These are phyloP conservation scores for Uromys caudimaculatus DNA, from an alignment of 2,797 vertebrate species.

Conservation along the genomic window DNA sequence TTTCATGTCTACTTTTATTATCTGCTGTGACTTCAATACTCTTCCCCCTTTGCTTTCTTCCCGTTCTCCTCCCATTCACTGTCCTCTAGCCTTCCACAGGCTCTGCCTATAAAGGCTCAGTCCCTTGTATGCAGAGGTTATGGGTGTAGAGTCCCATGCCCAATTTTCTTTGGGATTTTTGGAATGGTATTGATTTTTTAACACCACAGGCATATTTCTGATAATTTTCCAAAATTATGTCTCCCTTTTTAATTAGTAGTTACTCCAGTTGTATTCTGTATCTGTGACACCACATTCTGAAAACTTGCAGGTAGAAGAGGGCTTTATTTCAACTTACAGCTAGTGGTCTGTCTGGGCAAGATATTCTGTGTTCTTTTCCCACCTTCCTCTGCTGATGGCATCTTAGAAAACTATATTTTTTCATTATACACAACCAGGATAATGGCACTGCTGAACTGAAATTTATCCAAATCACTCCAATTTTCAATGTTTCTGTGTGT, in stretches of 20 bases:
- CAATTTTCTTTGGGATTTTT: not conserved
- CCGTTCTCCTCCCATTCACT: not conserved
- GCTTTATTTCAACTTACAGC: not conserved
- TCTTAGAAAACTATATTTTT: not conserved
- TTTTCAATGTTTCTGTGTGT: not conserved
- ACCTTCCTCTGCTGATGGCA: not conserved
- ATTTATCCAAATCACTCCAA: not conserved
- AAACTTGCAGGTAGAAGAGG: not conserved
- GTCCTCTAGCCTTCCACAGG: too few relatives aligned
- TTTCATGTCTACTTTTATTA: not conserved
- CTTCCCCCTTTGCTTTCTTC: not conserved
- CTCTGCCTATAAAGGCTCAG: rapidly evolving
- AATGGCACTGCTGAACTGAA: not conserved
- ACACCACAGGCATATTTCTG: not conserved
- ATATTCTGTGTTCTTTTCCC: not conserved
- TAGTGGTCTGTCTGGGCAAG: not conserved
- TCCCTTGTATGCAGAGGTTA: too few relatives aligned
- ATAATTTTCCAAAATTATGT: not conserved
- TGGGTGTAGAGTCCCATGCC: not conserved
- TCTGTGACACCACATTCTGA: not conserved
- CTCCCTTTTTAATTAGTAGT: slow-evolving; percentile 18
- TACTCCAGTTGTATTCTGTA: not conserved
- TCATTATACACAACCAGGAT: not conserved
- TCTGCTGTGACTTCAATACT: not conserved
- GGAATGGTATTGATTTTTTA: not conserved